phyloP scores from a whole-genome alignment of 2,113 vertebrate genomes.

The Axis porcinus region DNA sequence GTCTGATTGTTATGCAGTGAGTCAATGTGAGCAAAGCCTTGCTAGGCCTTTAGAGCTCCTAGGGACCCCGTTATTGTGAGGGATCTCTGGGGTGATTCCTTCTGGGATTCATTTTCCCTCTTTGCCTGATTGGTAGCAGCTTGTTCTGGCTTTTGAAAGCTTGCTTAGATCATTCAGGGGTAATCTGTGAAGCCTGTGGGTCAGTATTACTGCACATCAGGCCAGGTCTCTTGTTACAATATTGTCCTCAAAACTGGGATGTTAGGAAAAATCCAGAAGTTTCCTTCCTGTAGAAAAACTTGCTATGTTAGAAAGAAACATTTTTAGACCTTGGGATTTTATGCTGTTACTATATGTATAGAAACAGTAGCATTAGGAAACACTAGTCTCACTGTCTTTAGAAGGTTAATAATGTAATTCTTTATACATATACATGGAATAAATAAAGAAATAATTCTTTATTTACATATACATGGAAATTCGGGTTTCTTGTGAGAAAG shows the following conservation, averaged over 20 bases:
- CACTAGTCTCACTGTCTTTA: not conserved
- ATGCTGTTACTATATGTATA: not conserved
- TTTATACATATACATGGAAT: too few relatives aligned
- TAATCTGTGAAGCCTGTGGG: not conserved
- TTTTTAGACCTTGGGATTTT: not conserved
- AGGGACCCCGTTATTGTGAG: slow-evolving; percentile 79
- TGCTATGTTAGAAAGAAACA: not conserved
- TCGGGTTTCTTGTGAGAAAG: not conserved
- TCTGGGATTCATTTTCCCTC: slow-evolving; percentile 71
- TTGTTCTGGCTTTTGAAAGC: slow-evolving; percentile 53
- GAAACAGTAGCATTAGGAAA: not conserved
- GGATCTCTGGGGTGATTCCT: slow-evolving; percentile 80
- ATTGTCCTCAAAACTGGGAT: slow-evolving; percentile 34
- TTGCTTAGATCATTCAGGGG: slow-evolving; percentile 25
- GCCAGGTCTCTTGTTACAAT: not conserved
- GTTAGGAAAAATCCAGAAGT: slow-evolving; percentile 43
- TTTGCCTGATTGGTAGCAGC: slow-evolving; percentile 60
- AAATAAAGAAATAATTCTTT: too few relatives aligned
- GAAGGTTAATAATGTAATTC: not conserved
- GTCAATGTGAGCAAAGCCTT: slow-evolving; percentile 79
- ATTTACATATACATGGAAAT: not conserved
- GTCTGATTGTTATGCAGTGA: slow-evolving; percentile 82
- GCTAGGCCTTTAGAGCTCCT: slow-evolving; percentile 75
- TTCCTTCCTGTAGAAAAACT: slow-evolving; percentile 43
- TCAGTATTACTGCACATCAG: slow-evolving; percentile 26